Base-by-base conservation (phyloP, 2,888 invertebrate species). In the Amphimallon solstitiale region DNA sequence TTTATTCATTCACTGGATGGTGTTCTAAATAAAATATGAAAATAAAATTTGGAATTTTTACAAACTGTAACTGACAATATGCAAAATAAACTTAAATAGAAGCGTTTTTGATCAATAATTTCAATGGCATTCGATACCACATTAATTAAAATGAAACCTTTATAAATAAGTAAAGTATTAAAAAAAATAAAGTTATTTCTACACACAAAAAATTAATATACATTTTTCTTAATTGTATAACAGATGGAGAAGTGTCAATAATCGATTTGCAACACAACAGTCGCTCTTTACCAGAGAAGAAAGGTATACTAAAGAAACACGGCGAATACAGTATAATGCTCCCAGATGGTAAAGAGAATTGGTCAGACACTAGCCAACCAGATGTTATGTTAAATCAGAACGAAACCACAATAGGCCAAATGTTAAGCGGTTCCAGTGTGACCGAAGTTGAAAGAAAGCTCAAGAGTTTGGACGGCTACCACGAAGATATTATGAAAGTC, bases 401-500 rank as follows among this genome's bases (percentile, higher is more conserved):
- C 7, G 91, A 92, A 75, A 88, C 89, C 52, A 89, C 88, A 76
- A 86, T 90, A 79, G 87, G 88, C 1, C 85, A 89, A 9, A 71
- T 80, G 72, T 80, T 86, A 75, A 80, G 83, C 61, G 86, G 86
- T 63, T 85, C 84, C 10, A 84, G 83, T 15, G 90, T 90, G 68
- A 89, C 91, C 1, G 92, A 92, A 74, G 92, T 93, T 81, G 94
- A 95, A 78, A 87, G 94, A 74, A 94, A 93, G 52, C 86, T 94
- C n/a, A 92, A 93, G 85, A 72, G 92, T 68, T 86, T 95, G 45
- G 94, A 95, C 80, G 95, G 95, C 43, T 96, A 96, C 83, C 95
- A 95, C 82, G 95, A 95, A 78, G 93, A 94, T 79, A 92, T 96
- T 75, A 86, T 96, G 73, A 94, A 94, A 81, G 95, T 94, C n/a